Evolutionary conservation across 2,797 vertebrate genomes (phyloP), one percentile per base, ranked within the genome.

Genomic region (Ceyx erithaca): DNA sequence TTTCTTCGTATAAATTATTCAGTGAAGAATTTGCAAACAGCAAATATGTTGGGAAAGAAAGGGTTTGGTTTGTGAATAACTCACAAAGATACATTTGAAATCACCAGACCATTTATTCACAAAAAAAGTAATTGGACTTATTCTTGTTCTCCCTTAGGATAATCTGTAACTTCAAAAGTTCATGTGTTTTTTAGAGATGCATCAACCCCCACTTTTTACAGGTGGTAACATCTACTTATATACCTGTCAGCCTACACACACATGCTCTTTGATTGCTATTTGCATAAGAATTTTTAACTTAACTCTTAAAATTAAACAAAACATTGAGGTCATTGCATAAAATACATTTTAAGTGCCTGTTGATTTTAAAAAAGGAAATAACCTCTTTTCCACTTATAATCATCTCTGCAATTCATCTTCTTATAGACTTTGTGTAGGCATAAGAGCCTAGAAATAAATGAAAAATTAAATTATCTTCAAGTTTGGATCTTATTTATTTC

Each of bases 1-100:
- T 92, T 90, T 18, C 46, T 87, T 85, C 20, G 9, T 55, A 76
- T 94, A 85, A 92, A 94, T 95, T 92, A 75, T 92, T 93, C 64
- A 64, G 49, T 45, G 58, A 91, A 40, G 77, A 85, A 92, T 68
- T 95, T 93, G 59, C 66, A 67, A 87, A 59, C 35, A 75, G 35
- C n/a, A 66, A 83, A 71, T 66, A 69, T 25, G 16, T 51, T 58
- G 63, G 46, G 51, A 52, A 71, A 68, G 63, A 85, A 62, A 48
- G 45, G 22, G 19, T 85, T 89, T 91, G 31, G 23, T 66, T 89
- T 0, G 0, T 77, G 76, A 85, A 66, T 85, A 51, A 83, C 62
- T 93, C 54, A 31, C 4, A 78, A 76, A 81, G 9, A 41, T 55
- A 72, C 8, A n/a, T 78, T 83, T 83, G 63, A 70, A 89, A 89